Percentiles rank a stretch among this genome's conserved stretches.
phyloP scores from a whole-genome alignment of 1,140 invertebrate species.

The Eriosoma lanigerum region DNA sequence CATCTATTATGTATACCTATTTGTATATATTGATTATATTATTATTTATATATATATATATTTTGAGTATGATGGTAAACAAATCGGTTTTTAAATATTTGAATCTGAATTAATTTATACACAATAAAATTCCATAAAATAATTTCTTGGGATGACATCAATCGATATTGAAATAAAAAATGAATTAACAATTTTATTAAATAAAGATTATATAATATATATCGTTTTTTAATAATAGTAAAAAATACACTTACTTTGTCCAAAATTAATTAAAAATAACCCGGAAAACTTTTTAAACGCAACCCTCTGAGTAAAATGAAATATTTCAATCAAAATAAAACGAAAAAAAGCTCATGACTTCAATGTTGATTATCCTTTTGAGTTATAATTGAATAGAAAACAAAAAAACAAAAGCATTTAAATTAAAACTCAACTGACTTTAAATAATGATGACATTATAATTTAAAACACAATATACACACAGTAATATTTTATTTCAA shows the following conservation, averaged over 20 bases:
- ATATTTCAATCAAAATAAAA: background rate
- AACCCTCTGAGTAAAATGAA: background rate
- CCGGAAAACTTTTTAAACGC: background rate
- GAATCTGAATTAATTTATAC: too few species aligned
- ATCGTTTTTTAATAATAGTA: background rate
- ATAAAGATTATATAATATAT: background rate
- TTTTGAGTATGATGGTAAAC: too few species aligned
- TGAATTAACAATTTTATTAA: too few species aligned
- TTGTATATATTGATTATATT: too few species aligned
- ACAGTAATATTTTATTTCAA: background rate
- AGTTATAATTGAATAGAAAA: background rate
- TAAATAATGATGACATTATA: background rate
- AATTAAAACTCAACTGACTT: background rate
- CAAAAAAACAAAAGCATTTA: background rate
- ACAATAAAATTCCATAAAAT: too few species aligned
- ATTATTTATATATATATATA: too few species aligned
- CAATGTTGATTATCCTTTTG: background rate
- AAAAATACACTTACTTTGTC: background rate
- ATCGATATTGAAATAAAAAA: background rate
- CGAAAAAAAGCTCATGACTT: background rate
- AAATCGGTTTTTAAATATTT: too few species aligned
- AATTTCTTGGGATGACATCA: background rate
- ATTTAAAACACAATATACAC: background rate
- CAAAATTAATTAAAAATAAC: constrained; percentile 12
- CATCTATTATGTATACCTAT: too few species aligned